Evolutionary conservation across 2,888 invertebrate species (phyloP), one percentile per base, ranked within the genome.

Genomic region (Stictocephala bisonia): DNA sequence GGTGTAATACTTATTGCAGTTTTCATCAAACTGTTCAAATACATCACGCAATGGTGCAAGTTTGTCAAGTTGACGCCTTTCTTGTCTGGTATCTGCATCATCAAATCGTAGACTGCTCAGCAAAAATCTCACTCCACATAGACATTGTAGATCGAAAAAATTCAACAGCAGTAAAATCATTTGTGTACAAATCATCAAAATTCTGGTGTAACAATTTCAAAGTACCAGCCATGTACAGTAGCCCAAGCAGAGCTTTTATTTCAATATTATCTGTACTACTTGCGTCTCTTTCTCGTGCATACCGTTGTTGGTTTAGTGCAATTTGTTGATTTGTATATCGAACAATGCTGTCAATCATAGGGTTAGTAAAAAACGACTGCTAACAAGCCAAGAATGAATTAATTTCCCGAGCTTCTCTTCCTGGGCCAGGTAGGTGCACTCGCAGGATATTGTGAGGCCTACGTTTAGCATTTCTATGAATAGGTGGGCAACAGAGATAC

Each of bases 1-100:
- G 73, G 64, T 53, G 64, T 72, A 13, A 29, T 48, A 6, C 35
- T 56, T 56, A 40, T 26, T 51, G 29, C 26, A 73, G 27, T 69
- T 18, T n/a, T 41, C 31, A 24, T 56, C 26, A 7, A n/a, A 31
- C 3, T n/a, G n/a, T n/a, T n/a, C n/a, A n/a, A n/a, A n/a, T n/a
- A n/a, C n/a, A n/a, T n/a, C n/a, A n/a, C n/a, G 13, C 53, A 44
- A 44, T 15, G 44, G 44, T 15, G 44, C 44, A 44, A 3, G 44
- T 44, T 44, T 44, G 44, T 44, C 7, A 7, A 15, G 44, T 18
- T 15, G 44, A 44, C 44, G 44, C 44, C 2, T n/a, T 44, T 44
- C 15, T 44, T 53, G 4, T 9, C 20, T 24, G 24, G 2, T 53
- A 53, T 53, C 7, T 6, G 22, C n/a, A n/a, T n/a, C n/a, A n/a